phyloP scores from a whole-genome alignment of 2,113 vertebrate species.

The Pseudopodoces humilis region DNA sequence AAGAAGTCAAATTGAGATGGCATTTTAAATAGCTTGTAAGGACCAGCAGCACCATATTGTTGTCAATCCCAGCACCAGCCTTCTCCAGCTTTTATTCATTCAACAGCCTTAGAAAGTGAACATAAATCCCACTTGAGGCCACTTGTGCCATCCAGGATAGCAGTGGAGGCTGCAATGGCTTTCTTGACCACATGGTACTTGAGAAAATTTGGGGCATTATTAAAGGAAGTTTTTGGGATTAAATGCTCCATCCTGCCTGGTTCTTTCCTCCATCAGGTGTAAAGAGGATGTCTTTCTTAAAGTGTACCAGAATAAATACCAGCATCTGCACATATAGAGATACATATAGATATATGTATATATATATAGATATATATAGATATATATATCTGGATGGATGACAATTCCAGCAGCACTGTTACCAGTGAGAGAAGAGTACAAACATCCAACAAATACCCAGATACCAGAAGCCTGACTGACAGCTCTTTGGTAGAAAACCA shows the following conservation, averaged over 20 bases:
- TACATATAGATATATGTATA: rapidly evolving
- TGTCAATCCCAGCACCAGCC: not conserved
- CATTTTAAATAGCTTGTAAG: not conserved
- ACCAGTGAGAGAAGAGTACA: not conserved
- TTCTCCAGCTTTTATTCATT: not conserved
- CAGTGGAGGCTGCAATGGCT: not conserved
- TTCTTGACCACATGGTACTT: not conserved
- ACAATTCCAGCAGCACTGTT: not conserved
- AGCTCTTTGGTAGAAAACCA: not conserved
- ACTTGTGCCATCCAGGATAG: not conserved
- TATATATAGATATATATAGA: no score
- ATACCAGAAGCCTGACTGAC: rapidly evolving
- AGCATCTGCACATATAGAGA: not conserved
- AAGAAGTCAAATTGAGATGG: not conserved
- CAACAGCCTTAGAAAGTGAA: not conserved
- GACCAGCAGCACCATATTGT: not conserved
- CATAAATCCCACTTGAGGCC: constrained; percentile 11
- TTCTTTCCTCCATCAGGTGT: not conserved
- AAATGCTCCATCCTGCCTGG: not conserved
- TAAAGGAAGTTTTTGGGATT: not conserved
- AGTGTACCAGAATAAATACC: not conserved
- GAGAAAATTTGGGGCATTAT: not conserved
- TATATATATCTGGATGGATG: not conserved
- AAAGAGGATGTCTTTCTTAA: not conserved
- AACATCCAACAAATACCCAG: not conserved